Evolutionary conservation across 2,888 invertebrate species (phyloP), one percentile per base, ranked within the genome.

Genomic region (Metopia argyrocephala): DNA sequence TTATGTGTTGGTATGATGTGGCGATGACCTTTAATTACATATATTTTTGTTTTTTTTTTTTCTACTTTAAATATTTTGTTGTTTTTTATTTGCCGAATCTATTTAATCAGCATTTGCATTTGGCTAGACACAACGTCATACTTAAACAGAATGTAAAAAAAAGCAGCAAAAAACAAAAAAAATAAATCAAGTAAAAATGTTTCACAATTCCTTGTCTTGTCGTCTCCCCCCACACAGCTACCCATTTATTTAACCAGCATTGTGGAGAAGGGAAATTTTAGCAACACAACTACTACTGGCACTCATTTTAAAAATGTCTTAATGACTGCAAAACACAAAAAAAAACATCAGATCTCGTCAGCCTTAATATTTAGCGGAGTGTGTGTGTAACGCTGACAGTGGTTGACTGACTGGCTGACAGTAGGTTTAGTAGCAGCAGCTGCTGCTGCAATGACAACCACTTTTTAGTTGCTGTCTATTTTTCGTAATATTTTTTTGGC

Each of bases 81-180:
- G 31, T 54, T 73, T 38, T 66, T 18, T 21, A 31, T 38, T 25
- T 45, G 23, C 68, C 75, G 46, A 69, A 28, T 31, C 45, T 31
- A 70, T 78, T 75, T 84, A 79, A 84, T 83, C 83, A 79, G 76
- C 78, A 69, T 68, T 76, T 61, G 46, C 68, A 68, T 81, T 74
- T 76, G 83, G 78, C 83, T 81, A 84, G 83, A 84, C 83, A 66
- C 70, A 78, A 83, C 83, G 83, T 84, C 82, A 84, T 75, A 81
- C 64, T 79, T 79, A 59, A 65, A 75, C 62, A 68, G 70, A 81
- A 81, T 75, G 64, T 68, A 61, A 57, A 80, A 69, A 65, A 70
- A 45, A 45, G 20, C 52, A 54, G 50, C 69, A 45, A 45, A 70
- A 45, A 12, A 70, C 45, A 56, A 61, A 61, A 62, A 56, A 12